Evolutionary conservation across 1,140 invertebrate species (phyloP).

Genomic region (Goniozus legneri): DNA sequence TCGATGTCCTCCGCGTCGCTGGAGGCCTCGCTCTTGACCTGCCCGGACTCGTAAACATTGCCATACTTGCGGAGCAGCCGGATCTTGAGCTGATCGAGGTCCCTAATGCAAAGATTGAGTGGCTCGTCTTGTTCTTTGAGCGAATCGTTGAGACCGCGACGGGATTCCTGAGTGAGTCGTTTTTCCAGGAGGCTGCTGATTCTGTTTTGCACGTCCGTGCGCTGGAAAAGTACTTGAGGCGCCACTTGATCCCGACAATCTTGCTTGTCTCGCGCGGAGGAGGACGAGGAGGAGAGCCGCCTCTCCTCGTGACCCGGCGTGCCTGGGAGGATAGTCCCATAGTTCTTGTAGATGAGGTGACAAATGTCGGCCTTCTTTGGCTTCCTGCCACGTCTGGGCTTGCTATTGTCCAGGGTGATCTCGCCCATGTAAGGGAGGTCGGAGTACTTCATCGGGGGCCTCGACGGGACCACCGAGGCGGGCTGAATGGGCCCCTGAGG

Average conservation of each 20-base stretch:
- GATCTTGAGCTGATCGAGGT: slow-evolving; percentile 65
- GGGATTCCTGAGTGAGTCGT: slow-evolving; percentile 63
- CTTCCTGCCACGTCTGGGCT: slow-evolving; percentile 77
- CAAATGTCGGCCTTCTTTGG: slow-evolving; percentile 88
- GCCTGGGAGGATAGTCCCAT: slow-evolving; percentile 77
- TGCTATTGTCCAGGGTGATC: slow-evolving; percentile 81
- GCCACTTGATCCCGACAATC: slow-evolving; percentile 18
- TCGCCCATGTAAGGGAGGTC: slow-evolving; percentile 88
- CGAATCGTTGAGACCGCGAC: slow-evolving; percentile 36
- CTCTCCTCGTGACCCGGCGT: slow-evolving; percentile 58
- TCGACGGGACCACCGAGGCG: slow-evolving; percentile 22
- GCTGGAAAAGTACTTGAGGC: slow-evolving; percentile 41
- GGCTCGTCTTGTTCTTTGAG: slow-evolving; percentile 65
- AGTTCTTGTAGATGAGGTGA: slow-evolving; percentile 87
- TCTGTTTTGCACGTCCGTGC: slow-evolving; percentile 66
- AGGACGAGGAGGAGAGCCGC: slow-evolving; percentile 25
- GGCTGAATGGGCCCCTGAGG: slow-evolving; percentile 13
- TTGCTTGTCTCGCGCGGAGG: slow-evolving; percentile 19
- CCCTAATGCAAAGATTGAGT: slow-evolving; percentile 78
- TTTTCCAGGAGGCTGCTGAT: slow-evolving; percentile 68
- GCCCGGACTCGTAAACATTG: slow-evolving; percentile 57
- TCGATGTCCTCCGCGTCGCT: slow-evolving; percentile 59
- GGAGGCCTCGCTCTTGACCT: slow-evolving; percentile 57
- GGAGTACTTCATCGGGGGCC: slow-evolving; percentile 66
- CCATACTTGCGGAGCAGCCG: slow-evolving; percentile 60